Base-by-base conservation (phyloP, 2,888 invertebrate genomes). In the Noctua pronuba region DNA sequence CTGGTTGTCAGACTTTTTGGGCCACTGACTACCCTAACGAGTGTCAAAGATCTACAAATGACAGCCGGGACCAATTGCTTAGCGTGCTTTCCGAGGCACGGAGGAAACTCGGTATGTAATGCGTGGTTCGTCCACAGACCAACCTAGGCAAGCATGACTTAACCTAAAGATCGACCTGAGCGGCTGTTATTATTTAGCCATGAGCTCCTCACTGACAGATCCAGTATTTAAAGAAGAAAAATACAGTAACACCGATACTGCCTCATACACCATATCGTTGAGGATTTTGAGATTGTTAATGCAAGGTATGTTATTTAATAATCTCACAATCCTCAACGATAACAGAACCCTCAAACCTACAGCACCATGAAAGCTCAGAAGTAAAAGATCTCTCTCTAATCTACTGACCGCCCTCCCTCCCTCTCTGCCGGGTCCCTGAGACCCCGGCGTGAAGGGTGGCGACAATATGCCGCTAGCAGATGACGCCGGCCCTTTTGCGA, bases 381-480 rank as follows among this genome's bases (percentile, higher is more conserved):
- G 84, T 13, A 73, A 79, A 88, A 87, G 87, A 86, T 86, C 75
- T 70, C 69, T 55, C 77, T 85, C 77, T 86, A 86, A 89, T 87
- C 87, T 82, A 74, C 78, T 87, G 87, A 84, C 80, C 85, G 74
- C 75, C 69, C 79, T 77, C 74, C 71, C 71, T 58, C 81, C 67
- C 72, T 62, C 58, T 71, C 38, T 24, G 49, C 28, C 65, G 44
- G 72, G 78, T 78, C 71, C 71, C 83, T 60, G 60, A 78, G 79
- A 83, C 85, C 83, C 84, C 83, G 75, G 83, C 87, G 94, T 79
- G 83, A 85, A 88, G 88, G 88, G 88, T 88, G 86, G 88, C 93
- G 95, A 95, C 95, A 95, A 95, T 94, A 94, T 91, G 95, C 94
- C 95, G 89, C 83, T 86, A 88, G 91, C 95, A 95, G 95, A 93